A percentile compares a stretch with the other conserved stretches of the same genome.
phyloP scores from a whole-genome alignment of 2,797 vertebrate genomes.

The Platyrinchus mystaceus region DNA sequence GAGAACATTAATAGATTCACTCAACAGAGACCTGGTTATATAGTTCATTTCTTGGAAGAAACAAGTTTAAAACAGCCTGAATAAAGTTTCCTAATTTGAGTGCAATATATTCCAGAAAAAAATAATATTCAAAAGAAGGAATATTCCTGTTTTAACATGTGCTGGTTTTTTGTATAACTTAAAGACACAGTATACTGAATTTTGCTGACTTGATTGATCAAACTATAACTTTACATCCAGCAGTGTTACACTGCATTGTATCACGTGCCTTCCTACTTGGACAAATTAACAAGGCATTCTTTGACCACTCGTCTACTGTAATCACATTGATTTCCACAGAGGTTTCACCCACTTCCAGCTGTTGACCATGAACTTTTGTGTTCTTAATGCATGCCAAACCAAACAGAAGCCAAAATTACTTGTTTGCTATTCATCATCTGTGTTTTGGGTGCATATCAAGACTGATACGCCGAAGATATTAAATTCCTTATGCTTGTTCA shows the following conservation, averaged over 20 bases:
- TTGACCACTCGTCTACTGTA: neutral
- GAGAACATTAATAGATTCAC: neutral
- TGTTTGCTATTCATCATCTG: neutral
- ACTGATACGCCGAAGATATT: neutral
- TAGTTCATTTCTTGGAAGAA: neutral
- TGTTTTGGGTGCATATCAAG: neutral
- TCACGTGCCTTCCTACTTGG: neutral
- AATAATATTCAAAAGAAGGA: neutral
- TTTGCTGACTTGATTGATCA: neutral
- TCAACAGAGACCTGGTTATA: neutral
- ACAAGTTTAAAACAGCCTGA: neutral
- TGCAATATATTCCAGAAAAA: neutral
- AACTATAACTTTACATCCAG: neutral
- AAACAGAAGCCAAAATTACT: neutral
- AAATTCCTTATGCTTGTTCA: neutral
- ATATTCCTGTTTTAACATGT: neutral
- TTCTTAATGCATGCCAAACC: neutral
- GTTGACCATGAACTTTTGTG: neutral
- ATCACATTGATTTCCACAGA: neutral
- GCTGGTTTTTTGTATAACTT: neutral
- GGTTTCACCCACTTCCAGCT: conserved; percentile 19
- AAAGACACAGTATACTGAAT: neutral
- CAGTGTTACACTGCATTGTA: neutral
- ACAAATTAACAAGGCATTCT: neutral
- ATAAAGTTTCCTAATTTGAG: neutral